Percentiles rank a stretch among this genome's conserved stretches.
These are phyloP conservation scores for Bombycilla garrulus DNA, from an alignment of 2,113 vertebrate species.

Conservation along the genomic window DNA sequence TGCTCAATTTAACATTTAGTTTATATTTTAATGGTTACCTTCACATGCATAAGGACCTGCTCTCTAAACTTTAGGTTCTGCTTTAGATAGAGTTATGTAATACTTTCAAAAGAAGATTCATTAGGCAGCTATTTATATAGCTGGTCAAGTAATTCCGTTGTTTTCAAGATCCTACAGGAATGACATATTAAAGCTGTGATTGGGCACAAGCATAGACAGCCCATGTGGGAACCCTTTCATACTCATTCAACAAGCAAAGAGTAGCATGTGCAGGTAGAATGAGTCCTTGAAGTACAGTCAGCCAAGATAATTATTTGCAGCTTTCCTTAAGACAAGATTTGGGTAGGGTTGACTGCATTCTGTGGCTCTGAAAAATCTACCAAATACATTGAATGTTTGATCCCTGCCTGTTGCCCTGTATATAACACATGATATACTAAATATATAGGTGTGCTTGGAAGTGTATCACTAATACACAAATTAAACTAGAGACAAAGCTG, in stretches of 20 bases:
- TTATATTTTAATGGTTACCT: not conserved
- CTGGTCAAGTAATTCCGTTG: not conserved
- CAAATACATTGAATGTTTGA: not conserved
- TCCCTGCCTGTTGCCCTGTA: not conserved
- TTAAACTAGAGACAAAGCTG: not conserved
- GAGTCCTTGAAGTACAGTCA: not conserved
- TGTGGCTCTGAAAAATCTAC: not conserved
- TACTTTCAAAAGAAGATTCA: not conserved
- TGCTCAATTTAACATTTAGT: not conserved
- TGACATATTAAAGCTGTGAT: not conserved
- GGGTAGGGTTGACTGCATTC: not conserved
- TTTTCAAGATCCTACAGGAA: not conserved
- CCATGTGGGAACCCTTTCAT: not conserved
- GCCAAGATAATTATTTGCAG: not conserved
- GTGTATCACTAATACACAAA: not conserved
- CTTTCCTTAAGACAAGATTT: not conserved
- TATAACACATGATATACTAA: not conserved
- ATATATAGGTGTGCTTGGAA: not conserved
- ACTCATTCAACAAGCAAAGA: not conserved
- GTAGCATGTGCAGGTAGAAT: not conserved
- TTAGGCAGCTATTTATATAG: constrained; percentile 14
- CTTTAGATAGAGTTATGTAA: not conserved
- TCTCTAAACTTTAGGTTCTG: not conserved
- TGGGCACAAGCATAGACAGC: not conserved
- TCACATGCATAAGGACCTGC: not conserved